Evolutionary conservation across 2,888 invertebrate genomes (phyloP).

Genomic region (Iphiclides podalirius): DNA sequence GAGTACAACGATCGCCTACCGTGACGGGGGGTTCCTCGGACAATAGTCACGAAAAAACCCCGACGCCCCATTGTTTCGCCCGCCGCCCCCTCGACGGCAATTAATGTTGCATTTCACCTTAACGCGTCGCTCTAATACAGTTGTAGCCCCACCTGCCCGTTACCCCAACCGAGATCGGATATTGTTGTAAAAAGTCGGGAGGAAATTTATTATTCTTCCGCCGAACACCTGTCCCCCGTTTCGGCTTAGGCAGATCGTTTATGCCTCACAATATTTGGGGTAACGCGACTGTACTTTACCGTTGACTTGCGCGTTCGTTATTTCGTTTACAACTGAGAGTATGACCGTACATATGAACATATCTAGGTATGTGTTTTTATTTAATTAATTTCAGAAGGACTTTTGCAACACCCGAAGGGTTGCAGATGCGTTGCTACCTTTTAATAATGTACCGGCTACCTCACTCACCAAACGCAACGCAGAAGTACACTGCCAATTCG

Average conservation of each 20-base stretch:
- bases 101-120: slow-evolving; percentile 73
- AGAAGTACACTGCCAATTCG: no score
- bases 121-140: slow-evolving; percentile 45
- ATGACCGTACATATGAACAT: no score
- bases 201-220: slow-evolving; percentile 25
- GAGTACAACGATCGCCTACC: slow-evolving; percentile 46
- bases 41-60: slow-evolving; percentile 63
- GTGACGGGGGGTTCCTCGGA: slow-evolving; percentile 66
- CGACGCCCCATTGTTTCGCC: slow-evolving; percentile 56
- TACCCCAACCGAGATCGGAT: slow-evolving; percentile 22
- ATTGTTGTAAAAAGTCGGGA: slow-evolving; percentile 26
- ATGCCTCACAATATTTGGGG: slow-evolving; percentile 13
- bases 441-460: no score
- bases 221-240: slow-evolving; percentile 21
- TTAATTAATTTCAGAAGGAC: no score
- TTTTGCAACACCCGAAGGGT: no score
- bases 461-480: no score
- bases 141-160: slow-evolving; percentile 34
- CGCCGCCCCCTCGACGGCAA: slow-evolving; percentile 64
- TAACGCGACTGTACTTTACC: slow-evolving; percentile 2
- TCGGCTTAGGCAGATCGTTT: slow-evolving; percentile 10
- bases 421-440: no score
- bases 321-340: no score
- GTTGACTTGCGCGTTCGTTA: no score
- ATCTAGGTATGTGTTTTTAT: no score